Base-by-base conservation (phyloP, 2,888 invertebrate genomes). In the Proisotoma minuta region DNA sequence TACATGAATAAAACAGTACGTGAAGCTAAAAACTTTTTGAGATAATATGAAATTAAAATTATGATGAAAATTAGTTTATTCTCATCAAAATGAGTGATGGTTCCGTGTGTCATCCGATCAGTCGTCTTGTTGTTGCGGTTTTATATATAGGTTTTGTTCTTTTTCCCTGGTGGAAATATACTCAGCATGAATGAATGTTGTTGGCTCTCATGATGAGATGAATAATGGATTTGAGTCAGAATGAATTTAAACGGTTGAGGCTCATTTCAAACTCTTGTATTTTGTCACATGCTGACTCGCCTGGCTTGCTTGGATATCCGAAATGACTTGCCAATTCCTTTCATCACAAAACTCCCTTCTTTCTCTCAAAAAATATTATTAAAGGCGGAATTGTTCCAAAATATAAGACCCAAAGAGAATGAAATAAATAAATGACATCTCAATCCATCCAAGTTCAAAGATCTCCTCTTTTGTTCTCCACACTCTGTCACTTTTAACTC, bases 261-360 rank as follows among this genome's bases (percentile, higher is more conserved):
- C 43, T 43, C 18, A n/a, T 5, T 43, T 43, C 34, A 34, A 34
- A 34, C 34, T 8, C 34, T 8, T 34, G 4, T 43, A 20, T 43
- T 43, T 43, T 43, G 43, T 43, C 43, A 43, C 43, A 43, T 43
- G 43, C 43, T 43, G 43, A 43, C 43, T 43, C 43, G 5, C 34
- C 34, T 15, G n/a, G n/a, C n/a, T n/a, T n/a, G n/a, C n/a, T n/a
- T n/a, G n/a, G n/a, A n/a, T 34, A 4, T 43, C 18, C 43, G 43
- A 43, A 43, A 43, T 43, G 43, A 43, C 43, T 43, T 43, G 43
- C 43, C 43, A 43, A 43, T 43, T 43, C 43, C 43, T 43, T 43
- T 43, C 43, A 43, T n/a, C 43, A 12, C 43, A 20, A n/a, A n/a
- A 18, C 10, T 43, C 15, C 15, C 15, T 43, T 5, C 43, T 18